Percentiles rank a stretch among this genome's conserved stretches.
These are phyloP conservation scores for Hypanus sabinus DNA, from an alignment of 2,113 vertebrate genomes.

Conservation along the genomic window DNA sequence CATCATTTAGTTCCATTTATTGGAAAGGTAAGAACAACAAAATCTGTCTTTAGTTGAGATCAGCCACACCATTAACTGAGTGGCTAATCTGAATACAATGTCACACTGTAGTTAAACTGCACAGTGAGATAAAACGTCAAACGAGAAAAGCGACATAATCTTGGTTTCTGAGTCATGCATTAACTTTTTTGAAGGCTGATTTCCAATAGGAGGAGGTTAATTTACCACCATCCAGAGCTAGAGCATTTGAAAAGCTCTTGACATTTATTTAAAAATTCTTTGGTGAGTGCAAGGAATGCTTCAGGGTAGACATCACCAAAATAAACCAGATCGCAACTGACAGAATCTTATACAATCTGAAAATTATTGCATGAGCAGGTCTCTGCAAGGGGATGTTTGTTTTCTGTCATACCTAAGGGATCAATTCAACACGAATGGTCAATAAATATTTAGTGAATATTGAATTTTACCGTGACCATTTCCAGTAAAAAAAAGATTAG, in stretches of 20 bases:
- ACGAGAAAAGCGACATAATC: not conserved
- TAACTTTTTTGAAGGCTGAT: not conserved
- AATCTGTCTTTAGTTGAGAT: not conserved
- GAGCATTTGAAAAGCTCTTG: constrained; percentile 65
- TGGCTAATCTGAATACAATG: no score
- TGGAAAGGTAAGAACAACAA: constrained; percentile 68
- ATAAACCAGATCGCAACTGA: constrained; percentile 49
- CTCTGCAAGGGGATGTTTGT: not conserved
- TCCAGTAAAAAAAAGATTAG: not conserved
- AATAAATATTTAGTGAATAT: not conserved
- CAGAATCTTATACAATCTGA: constrained; percentile 39
- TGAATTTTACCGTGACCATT: not conserved
- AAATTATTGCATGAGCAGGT: constrained; percentile 44
- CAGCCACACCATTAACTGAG: not conserved
- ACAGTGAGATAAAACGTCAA: no score
- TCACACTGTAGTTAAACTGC: not conserved
- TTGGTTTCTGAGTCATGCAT: not conserved
- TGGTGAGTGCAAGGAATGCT: constrained; percentile 42
- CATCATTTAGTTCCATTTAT: constrained; percentile 95
- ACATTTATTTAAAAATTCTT: constrained; percentile 64
- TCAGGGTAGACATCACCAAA: constrained; percentile 45
- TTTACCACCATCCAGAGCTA: constrained; percentile 34
- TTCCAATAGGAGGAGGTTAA: not conserved
- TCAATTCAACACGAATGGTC: not conserved
- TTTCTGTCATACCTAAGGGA: not conserved